Evolutionary conservation across 2,113 vertebrate species (phyloP).

Genomic region (Grantiella picta): DNA sequence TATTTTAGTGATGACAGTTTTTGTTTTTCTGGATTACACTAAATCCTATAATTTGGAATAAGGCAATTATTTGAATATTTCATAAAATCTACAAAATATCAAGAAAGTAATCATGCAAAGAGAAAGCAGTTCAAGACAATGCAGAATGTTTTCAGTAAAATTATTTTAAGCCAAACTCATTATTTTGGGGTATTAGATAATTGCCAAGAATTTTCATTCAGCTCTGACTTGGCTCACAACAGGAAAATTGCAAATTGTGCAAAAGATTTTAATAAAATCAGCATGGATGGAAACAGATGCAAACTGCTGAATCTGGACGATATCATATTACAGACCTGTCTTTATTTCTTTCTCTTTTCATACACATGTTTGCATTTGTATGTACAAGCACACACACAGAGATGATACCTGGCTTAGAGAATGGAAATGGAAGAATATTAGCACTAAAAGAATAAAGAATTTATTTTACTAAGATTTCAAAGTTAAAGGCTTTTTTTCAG

Average conservation of each 20-base stretch:
- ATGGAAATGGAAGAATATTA: neutral
- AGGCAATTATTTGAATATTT: neutral
- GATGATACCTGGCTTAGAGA: neutral
- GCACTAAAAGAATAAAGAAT: neutral
- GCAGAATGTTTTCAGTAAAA: neutral
- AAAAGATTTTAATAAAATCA: neutral
- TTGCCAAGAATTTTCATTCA: neutral
- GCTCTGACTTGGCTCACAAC: neutral
- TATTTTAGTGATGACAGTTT: neutral
- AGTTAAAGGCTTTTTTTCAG: neutral
- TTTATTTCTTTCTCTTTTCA: neutral
- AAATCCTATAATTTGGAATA: neutral
- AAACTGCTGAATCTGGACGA: neutral
- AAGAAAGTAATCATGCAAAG: neutral
- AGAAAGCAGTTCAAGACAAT: neutral
- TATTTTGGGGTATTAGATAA: neutral
- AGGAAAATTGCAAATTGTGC: neutral
- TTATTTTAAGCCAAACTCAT: neutral
- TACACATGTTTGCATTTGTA: neutral
- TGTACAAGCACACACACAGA: neutral
- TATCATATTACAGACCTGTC: rapidly evolving
- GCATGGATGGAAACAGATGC: neutral
- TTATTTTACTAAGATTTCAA: neutral
- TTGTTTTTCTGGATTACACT: neutral
- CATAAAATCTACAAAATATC: neutral